Evolutionary conservation across 2,888 invertebrate genomes (phyloP), one percentile per base, ranked within the genome.

Genomic region (Drosophila setosimentum): DNA sequence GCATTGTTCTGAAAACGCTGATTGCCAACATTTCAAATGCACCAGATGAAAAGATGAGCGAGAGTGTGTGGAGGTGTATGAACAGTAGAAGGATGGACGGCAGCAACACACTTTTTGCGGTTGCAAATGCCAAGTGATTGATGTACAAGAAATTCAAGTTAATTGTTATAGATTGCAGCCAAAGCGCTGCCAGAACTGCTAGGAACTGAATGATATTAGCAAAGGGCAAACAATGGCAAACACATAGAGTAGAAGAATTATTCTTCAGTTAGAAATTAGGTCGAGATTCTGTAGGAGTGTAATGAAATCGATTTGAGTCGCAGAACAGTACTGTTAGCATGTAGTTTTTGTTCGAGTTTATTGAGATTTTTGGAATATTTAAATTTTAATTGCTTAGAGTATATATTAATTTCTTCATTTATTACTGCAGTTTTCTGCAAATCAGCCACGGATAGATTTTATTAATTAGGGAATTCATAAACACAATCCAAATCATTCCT

Each of bases 1-100:
- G 54, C 58, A 76, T 64, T 76, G 65, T 65, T 65, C 61, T 59
- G 49, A 68, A 62, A 78, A 62, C 82, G 70, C 64, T 82, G 88
- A 83, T 83, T 82, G 78, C 74, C 73, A 63, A 63, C 60, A 81
- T 68, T 49, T 53, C 42, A 73, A 74, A 78, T 72, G 63, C 54
- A 80, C 63, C 42, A 33, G 33, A 50, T n/a, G 27, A n/a, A 24
- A 11, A 53, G 64, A 51, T 49, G 18, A n/a, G 27, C n/a, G 16
- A 2, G 24, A 13, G 27, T 5, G 3, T n/a, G 0, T 7, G 2
- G 8, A 11, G 27, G 2, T 8, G 13, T 8, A 18, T 27, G 54
- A 0, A 3, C 18, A 11, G 3, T 24, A 6, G 11, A 13, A 13
- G 3, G 45, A 16, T 3, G 3, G 7, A 8, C 7, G 16, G 45